Evolutionary conservation across 2,888 invertebrate genomes (phyloP).

Genomic region (Xestia xanthographa): DNA sequence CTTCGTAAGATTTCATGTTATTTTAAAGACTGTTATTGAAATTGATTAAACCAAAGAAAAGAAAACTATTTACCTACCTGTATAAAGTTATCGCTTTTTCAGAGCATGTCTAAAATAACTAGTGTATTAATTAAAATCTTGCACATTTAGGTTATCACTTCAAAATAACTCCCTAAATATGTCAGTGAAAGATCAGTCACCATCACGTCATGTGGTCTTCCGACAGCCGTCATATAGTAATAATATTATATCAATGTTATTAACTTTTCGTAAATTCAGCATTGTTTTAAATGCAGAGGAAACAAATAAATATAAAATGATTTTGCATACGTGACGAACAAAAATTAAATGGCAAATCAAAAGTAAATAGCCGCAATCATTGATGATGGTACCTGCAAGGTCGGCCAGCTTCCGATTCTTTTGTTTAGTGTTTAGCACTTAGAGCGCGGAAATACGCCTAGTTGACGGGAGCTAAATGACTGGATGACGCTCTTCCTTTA

Average conservation of each 20-base stretch:
- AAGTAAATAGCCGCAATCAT: constrained; percentile 72
- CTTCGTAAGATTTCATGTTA: neutral
- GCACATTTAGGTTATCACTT: neutral
- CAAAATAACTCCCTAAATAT: constrained; percentile 8
- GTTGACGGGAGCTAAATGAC: constrained; percentile 87
- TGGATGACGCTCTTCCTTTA: constrained; percentile 83
- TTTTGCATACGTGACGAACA: constrained; percentile 63
- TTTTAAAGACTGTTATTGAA: neutral
- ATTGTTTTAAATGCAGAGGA: constrained; percentile 41
- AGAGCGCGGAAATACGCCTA: constrained; percentile 87
- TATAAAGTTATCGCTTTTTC: neutral
- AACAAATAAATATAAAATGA: constrained; percentile 51
- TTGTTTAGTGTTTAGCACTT: constrained; percentile 83
- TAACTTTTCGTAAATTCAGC: constrained; percentile 11
- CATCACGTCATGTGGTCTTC: constrained; percentile 8
- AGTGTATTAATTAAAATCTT: neutral
- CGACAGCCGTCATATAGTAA: constrained; percentile 10
- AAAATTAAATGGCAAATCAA: constrained; percentile 67
- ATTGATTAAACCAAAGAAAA: neutral
- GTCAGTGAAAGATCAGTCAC: constrained; percentile 12
- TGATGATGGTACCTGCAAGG: constrained; percentile 81
- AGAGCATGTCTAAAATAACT: neutral
- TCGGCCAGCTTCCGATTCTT: constrained; percentile 83
- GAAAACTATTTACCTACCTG: neutral
- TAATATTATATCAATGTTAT: constrained; percentile 28